A percentile compares a stretch with the other conserved stretches of the same genome.
These are phyloP conservation scores for Physella acuta DNA, from an alignment of 1,140 invertebrate genomes.

Conservation along the genomic window DNA sequence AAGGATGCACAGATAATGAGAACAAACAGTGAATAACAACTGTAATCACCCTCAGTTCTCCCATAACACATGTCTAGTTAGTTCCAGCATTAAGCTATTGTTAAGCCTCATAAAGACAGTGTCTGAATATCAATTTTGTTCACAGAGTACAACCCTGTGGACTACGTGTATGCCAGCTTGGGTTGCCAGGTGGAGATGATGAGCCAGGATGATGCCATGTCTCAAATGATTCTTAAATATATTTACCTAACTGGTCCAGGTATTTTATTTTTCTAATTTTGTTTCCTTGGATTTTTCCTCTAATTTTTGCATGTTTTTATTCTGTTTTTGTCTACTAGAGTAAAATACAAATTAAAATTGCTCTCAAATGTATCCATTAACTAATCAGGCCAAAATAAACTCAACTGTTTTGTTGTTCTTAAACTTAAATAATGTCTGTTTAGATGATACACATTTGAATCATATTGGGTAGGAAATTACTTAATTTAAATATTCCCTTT, in stretches of 20 bases:
- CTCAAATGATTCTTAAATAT: conserved; percentile 61
- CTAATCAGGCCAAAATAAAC: background rate
- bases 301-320: background rate
- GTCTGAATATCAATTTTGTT: no score
- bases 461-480: no score
- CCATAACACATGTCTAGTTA: no score
- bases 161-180: conserved; percentile 60
- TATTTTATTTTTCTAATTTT: background rate
- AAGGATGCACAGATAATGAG: no score
- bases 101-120: no score
- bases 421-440: background rate
- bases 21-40: no score
- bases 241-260: conserved; percentile 50
- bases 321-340: background rate
- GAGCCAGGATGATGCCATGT: conserved; percentile 46
- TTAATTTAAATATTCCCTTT: no score
- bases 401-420: background rate
- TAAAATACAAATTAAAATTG: background rate
- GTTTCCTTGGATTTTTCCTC: background rate
- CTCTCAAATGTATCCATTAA: background rate
- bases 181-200: conserved; percentile 54
- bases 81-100: no score
- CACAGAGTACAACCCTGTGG: conserved; percentile 59
- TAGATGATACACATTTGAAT: no score
- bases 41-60: no score